phyloP scores from a whole-genome alignment of 1,140 invertebrate species.

The Drosophila kurseongensis region DNA sequence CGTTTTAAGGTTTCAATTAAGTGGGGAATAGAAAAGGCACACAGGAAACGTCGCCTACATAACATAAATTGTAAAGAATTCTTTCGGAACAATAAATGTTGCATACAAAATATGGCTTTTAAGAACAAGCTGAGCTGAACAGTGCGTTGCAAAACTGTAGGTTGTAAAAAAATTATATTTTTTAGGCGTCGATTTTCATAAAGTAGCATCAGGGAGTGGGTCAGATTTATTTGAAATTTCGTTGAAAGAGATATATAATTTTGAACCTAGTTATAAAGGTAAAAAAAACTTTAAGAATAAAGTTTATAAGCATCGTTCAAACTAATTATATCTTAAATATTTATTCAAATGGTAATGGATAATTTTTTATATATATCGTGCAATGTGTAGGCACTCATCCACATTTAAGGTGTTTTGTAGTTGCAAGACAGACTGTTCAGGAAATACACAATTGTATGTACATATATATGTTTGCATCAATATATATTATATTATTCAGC shows the following conservation, averaged over 20 bases:
- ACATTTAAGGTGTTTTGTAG: neutral
- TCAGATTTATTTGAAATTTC: no score
- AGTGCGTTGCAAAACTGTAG: neutral
- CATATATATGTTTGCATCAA: neutral
- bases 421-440: slow-evolving; percentile 5
- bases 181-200: no score
- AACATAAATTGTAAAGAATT: slow-evolving; percentile 27
- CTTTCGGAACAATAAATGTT: slow-evolving; percentile 1
- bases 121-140: no score
- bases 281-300: neutral
- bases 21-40: slow-evolving; percentile 34
- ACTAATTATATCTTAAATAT: neutral
- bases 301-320: neutral
- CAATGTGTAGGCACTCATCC: no score
- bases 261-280: no score
- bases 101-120: neutral
- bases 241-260: no score
- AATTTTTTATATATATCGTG: no score
- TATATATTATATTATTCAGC: slow-evolving; percentile 16
- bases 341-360: no score
- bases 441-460: neutral
- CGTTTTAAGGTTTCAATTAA: slow-evolving; percentile 8
- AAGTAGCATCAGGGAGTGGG: no score
- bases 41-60: slow-evolving; percentile 6
- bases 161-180: neutral